Evolutionary conservation across 2,888 invertebrate genomes (phyloP), one percentile per base, ranked within the genome.

Genomic region (Rhaphigaster nebulosa): DNA sequence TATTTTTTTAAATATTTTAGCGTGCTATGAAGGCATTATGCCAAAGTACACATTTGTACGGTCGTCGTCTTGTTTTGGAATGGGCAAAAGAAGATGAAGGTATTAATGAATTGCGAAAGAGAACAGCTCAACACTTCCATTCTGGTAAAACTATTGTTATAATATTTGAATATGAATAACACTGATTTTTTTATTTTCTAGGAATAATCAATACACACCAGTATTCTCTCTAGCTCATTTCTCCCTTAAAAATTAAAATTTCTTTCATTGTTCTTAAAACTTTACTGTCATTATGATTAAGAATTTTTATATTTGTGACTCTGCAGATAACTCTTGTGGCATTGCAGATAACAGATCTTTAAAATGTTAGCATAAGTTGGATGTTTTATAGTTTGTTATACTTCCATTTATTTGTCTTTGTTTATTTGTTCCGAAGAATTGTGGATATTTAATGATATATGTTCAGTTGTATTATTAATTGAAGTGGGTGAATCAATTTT

Each of bases 11-110:
- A 89, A 87, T 65, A 92, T 94, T 95, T 70, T 94, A 98, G 97
- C 95, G 96, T 93, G 99, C 99, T 0, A 98, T 99, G 94, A 97
- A 98, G 92, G 96, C 98, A 0, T 94, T 99, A n/a, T 96, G 97
- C 92, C 98, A 98, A 93, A 99, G 99, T 93, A 99, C 99, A 90
- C 99, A 99, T 95, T 97, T 99, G 94, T 99, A 98, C 94, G 99
- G 99, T 0, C 95, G 99, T 92, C 95, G 99, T 90, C 94, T 99
- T 93, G 99, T 98, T 0, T 94, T 99, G 91, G 99, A 99, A 94
- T 99, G 99, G 99, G 98, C 98, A 0, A 95, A 97, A 91, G 95
- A 96, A 88, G 96, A 96, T 60, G 95, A 95, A 90, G 96, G 96
- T 92, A 95, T 99, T 15, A 96, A 96, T 26, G 95, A 97, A 92